These are phyloP conservation scores for Hyalella azteca DNA, from an alignment of 2,888 invertebrate genomes.

Conservation along the genomic window DNA sequence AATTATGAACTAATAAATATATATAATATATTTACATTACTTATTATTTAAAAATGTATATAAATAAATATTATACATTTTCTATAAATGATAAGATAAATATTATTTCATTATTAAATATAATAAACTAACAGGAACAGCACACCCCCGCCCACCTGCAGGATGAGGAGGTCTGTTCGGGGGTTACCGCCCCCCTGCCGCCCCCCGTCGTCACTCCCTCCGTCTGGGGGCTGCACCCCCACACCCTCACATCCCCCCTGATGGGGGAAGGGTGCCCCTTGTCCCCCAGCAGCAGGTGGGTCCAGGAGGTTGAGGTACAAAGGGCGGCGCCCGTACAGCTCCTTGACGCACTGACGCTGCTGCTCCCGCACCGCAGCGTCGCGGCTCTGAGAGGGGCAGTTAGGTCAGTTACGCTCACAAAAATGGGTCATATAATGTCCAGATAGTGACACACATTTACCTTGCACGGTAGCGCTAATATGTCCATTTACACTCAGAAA, in stretches of 20 bases:
- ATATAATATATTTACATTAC: too few relatives aligned
- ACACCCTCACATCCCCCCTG: background rate
- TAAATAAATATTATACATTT: too few relatives aligned
- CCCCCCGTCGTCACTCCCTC: background rate
- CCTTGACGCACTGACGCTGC: slow-evolving; percentile 49
- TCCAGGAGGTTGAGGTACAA: slow-evolving; percentile 48
- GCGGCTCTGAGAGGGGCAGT: background rate
- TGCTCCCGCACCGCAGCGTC: slow-evolving; percentile 29
- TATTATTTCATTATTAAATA: background rate
- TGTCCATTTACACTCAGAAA: too few relatives aligned
- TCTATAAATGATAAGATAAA: background rate
- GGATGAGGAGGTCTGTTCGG: slow-evolving; percentile 8
- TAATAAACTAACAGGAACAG: background rate
- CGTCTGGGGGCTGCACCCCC: background rate
- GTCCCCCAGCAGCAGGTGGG: background rate
- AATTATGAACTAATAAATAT: too few relatives aligned
- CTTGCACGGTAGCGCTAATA: too few relatives aligned
- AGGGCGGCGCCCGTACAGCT: slow-evolving; percentile 53
- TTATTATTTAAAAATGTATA: too few relatives aligned
- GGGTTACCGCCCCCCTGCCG: background rate
- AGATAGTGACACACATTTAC: too few relatives aligned
- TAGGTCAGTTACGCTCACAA: background rate
- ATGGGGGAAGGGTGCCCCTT: background rate
- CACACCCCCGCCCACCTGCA: slow-evolving; percentile 15
- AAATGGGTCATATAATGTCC: too few relatives aligned